phyloP scores from a whole-genome alignment of 2,888 invertebrate species.

The Melitaea athalia region DNA sequence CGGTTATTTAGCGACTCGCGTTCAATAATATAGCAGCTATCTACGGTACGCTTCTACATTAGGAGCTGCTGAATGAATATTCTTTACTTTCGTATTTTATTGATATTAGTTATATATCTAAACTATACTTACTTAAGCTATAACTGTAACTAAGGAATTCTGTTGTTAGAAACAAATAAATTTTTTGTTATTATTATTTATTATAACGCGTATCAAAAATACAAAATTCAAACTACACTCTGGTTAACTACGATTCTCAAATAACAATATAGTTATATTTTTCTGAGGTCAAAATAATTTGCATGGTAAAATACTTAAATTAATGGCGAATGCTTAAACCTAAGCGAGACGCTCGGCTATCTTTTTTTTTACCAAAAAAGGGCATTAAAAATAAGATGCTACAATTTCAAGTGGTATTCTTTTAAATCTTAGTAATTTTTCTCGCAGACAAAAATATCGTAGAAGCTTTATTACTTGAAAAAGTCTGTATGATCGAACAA shows the following conservation, averaged over 20 bases:
- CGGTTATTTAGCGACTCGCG: conserved; percentile 57
- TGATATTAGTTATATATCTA: no score
- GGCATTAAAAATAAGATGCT: neutral
- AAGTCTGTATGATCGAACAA: no score
- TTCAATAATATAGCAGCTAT: conserved; percentile 13
- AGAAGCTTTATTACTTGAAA: neutral
- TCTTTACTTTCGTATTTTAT: neutral
- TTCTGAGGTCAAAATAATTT: neutral
- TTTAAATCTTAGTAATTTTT: neutral
- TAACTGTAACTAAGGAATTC: no score
- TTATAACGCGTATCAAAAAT: no score
- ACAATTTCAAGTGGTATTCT: neutral
- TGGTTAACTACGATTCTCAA: neutral
- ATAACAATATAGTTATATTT: neutral
- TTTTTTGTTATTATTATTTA: no score
- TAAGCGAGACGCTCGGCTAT: neutral
- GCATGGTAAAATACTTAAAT: neutral
- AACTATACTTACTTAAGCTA: no score
- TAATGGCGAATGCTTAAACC: neutral
- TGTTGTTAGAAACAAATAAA: no score
- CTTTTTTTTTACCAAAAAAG: neutral
- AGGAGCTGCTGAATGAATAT: neutral
- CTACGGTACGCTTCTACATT: neutral
- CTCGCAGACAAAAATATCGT: neutral
- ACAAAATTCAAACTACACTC: neutral